Evolutionary conservation across 2,113 vertebrate genomes (phyloP).

Genomic region (Sander vitreus): DNA sequence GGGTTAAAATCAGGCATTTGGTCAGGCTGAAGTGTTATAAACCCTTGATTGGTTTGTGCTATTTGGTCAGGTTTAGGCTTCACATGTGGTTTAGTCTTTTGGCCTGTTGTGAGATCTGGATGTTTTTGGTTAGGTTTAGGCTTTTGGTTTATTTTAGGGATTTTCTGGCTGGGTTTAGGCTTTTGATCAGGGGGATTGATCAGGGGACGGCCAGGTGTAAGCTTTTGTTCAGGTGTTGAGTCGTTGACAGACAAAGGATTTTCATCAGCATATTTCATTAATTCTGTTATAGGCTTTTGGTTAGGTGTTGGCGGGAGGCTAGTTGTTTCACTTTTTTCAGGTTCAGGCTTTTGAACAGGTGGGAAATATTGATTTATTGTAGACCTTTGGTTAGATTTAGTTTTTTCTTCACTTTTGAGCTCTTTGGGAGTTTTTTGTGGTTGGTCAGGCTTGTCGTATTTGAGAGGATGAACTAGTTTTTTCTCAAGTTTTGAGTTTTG

Average conservation of each 20-base stretch:
- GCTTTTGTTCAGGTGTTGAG: constrained; percentile 9
- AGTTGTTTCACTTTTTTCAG: neutral
- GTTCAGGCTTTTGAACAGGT: neutral
- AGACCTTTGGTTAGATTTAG: constrained; percentile 19
- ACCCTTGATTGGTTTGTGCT: constrained; percentile 17
- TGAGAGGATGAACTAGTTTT: neutral
- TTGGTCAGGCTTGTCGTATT: constrained; percentile 3
- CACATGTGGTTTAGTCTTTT: constrained; percentile 37
- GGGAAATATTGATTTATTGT: constrained; percentile 1
- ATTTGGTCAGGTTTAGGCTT: constrained; percentile 37
- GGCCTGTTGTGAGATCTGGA: constrained; percentile 9
- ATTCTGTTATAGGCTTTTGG: constrained; percentile 5
- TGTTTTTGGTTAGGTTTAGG: constrained; percentile 38
- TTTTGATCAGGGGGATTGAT: constrained; percentile 10
- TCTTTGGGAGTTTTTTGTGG: constrained; percentile 29
- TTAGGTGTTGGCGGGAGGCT: neutral
- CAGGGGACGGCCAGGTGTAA: neutral
- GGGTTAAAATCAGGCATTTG: constrained; percentile 4
- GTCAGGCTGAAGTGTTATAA: constrained; percentile 8
- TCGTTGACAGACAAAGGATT: constrained; percentile 9
- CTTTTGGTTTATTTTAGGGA: constrained; percentile 29
- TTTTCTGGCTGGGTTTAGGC: constrained; percentile 18
- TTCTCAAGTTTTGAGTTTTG: constrained; percentile 32
- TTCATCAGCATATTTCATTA: neutral
- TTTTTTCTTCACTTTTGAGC: constrained; percentile 17